Base-by-base conservation (phyloP, 1,140 invertebrate genomes). In the Cecropterus lyciades region DNA sequence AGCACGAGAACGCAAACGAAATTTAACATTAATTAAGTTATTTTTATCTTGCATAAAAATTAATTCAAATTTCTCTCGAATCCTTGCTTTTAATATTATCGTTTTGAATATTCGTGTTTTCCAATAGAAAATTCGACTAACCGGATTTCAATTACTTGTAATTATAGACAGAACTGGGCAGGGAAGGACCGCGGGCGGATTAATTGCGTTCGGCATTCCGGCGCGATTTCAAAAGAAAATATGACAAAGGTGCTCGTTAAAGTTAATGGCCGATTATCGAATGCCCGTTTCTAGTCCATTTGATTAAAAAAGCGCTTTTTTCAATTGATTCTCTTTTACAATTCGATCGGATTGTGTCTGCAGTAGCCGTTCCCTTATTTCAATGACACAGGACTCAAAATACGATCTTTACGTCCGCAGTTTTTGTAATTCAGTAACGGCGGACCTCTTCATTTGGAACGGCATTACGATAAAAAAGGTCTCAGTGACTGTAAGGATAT, bases 161-260 rank as follows among this genome's bases (percentile, higher is more conserved):
- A 80, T 80, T 72, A 78, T 70, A 70, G 66, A 67, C 48, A 69
- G 72, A 72, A 52, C 55, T 56, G 67, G 57, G 62, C 27, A 60
- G 65, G 51, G 42, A 48, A 67, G 55, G 65, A 69, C 66, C 67
- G 63, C 70, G 45, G 40, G 45, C 52, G 15, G 67, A 75, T 82
- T 86, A 83, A 84, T 86, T 81, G 80, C 78, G 76, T 75, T 74
- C 73, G 66, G 65, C 76, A 82, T 77, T 76, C 73, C 75, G 53
- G 70, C 33, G 49, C 68, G 63, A 70, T 80, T 73, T 75, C 75
- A 77, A 86, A 84, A 84, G 80, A 80, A 82, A 86, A 83, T 86
- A 86, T 86, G 84, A 86, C 82, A 86, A 84, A 84, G 80, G 78
- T 78, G 73, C 77, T 85, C 84, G 76, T 84, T 86, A 84, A 82